Evolutionary conservation across 2,113 vertebrate species (phyloP), one percentile per base, ranked within the genome.

Genomic region (Phyllopteryx taeniolatus): DNA sequence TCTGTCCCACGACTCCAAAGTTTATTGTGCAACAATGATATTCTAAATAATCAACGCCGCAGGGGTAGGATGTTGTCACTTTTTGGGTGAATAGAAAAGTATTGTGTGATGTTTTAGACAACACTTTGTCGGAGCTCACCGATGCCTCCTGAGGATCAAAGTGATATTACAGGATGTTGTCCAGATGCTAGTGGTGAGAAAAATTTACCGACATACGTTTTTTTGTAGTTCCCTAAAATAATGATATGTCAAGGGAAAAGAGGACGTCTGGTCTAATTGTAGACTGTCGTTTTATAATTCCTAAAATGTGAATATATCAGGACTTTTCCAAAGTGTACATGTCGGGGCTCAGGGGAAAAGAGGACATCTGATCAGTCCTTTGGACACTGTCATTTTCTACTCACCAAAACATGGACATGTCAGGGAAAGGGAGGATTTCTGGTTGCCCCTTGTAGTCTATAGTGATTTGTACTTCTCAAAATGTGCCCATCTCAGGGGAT

Each of bases 21-120:
- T 70, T 56, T 33, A 39, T 51, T 57, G 39, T 78, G 51, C 33
- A n/a, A 53, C 47, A 17, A 22, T 66, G 14, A 74, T 51, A 67
- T 27, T 79, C 68, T 61, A 68, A 79, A 83, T 79, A 79, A 31
- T 66, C 59, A 60, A 61, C 63, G 43, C 22, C 68, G 71, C 66
- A 67, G 69, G 33, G 4, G 67, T 15, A 71, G 39, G 62, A 71
- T 77, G 80, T 39, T 56, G 10, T 17, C 27, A 14, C 20, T 72
- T 62, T 13, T 70, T 44, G 39, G 2, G 20, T 43, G 53, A 43
- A 70, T 70, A 56, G 12, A 43, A 43, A 57, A 57, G 14, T 33
- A 20, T 39, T 68, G 39, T 15, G 12, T 35, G 59, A 61, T 35
- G 59, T 35, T 61, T 61, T 35, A 17, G 15, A 61, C 20, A 22